phyloP scores from a whole-genome alignment of 2,113 vertebrate species.

The Balaenoptera acutorostrata region DNA sequence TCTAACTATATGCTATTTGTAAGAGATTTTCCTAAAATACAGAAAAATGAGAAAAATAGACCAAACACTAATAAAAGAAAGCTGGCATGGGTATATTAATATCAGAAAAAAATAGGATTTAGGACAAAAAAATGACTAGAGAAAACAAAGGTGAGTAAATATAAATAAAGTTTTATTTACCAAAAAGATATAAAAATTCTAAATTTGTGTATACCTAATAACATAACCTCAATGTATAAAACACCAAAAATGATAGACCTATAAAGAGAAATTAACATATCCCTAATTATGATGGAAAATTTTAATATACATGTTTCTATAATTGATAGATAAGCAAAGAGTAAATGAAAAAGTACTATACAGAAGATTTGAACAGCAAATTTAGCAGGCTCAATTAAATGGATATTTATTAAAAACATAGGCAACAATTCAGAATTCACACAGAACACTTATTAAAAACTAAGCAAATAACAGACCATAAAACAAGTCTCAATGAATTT shows the following conservation, averaged over 20 bases:
- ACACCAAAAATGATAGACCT: neutral
- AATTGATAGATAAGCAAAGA: neutral
- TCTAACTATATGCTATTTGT: neutral
- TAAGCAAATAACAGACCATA: neutral
- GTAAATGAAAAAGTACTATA: neutral
- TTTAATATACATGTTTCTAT: neutral
- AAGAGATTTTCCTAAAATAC: neutral
- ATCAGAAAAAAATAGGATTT: neutral
- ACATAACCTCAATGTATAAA: neutral
- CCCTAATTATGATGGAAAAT: neutral
- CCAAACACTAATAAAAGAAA: neutral
- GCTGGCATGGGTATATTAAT: neutral
- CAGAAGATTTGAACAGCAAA: neutral
- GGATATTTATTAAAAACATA: neutral
- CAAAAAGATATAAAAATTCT: neutral
- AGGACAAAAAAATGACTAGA: neutral
- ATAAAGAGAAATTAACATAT: neutral
- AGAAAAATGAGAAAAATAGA: neutral
- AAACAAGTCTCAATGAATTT: neutral
- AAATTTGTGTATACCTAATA: neutral
- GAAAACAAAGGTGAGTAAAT: neutral
- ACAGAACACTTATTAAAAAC: neutral
- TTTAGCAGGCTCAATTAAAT: neutral
- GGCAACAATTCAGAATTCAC: neutral
- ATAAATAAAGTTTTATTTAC: neutral